Conservation (phyloP, 1,140 invertebrate species). For the Drosophila mauritiana region DNA sequence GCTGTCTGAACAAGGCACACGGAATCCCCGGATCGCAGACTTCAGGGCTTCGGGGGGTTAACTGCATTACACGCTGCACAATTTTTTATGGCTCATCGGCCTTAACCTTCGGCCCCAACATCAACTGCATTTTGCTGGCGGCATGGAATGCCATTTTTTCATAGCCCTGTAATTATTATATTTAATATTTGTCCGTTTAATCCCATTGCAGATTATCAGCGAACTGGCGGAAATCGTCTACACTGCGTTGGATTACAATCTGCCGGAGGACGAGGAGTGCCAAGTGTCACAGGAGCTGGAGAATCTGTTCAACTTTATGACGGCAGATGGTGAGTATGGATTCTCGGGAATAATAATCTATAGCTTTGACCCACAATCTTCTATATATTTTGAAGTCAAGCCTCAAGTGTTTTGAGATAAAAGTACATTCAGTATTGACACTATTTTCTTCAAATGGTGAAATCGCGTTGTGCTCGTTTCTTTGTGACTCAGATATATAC, state of each 20-base stretch:
- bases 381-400: too few relatives aligned
- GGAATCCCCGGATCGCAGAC: constrained; percentile 10
- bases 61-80: constrained; percentile 29
- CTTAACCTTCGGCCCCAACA: constrained; percentile 49
- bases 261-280: constrained; percentile 93
- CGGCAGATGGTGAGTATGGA: constrained; percentile 86
- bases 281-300: constrained; percentile 93
- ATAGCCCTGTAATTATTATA: constrained; percentile 12
- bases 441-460: background rate
- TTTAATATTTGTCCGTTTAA: constrained; percentile 19
- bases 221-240: constrained; percentile 93
- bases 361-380: too few relatives aligned
- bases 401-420: too few relatives aligned
- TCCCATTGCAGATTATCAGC: constrained; percentile 89
- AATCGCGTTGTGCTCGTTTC: background rate
- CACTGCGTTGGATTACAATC: constrained; percentile 94
- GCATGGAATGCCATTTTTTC: constrained; percentile 10
- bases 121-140: constrained; percentile 17
- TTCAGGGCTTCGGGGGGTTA: constrained; percentile 25
- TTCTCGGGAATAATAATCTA: too few relatives aligned
- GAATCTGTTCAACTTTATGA: constrained; percentile 93
- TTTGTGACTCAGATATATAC: background rate
- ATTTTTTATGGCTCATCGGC: constrained; percentile 36
- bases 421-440: background rate
- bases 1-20: constrained; percentile 31